These are phyloP conservation scores for Axea sp. DNA, from an alignment of 2,888 invertebrate species.

Conservation along the genomic window DNA sequence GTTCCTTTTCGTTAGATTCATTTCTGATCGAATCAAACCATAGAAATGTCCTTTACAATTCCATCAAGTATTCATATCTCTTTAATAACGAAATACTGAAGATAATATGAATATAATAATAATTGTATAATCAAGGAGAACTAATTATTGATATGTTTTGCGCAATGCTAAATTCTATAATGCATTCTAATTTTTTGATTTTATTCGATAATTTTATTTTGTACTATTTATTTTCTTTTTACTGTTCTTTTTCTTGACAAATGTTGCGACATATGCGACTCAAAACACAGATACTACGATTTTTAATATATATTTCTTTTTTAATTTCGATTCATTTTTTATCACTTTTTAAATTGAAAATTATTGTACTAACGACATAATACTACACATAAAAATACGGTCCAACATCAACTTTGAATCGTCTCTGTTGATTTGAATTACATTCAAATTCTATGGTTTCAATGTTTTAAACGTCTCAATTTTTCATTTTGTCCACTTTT, in stretches of 20 bases:
- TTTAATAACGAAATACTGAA: too few relatives aligned
- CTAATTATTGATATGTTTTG: too few relatives aligned
- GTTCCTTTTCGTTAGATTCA: too few relatives aligned
- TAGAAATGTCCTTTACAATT: too few relatives aligned
- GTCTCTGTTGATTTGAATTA: neutral
- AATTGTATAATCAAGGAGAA: neutral
- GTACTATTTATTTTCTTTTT: slow-evolving; percentile 13
- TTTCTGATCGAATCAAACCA: too few relatives aligned
- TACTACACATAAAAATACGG: too few relatives aligned
- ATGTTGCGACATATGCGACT: neutral
- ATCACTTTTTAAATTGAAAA: neutral
- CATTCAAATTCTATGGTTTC: slow-evolving; percentile 16
- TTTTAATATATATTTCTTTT: slow-evolving; percentile 2
- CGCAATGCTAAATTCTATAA: too few relatives aligned
- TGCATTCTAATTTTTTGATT: neutral
- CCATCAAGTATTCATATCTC: too few relatives aligned
- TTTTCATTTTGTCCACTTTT: slow-evolving; percentile 9
- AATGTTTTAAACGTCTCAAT: slow-evolving; percentile 41
- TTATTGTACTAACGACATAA: too few relatives aligned
- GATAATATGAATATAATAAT: too few relatives aligned
- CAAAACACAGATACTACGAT: slow-evolving; percentile 5
- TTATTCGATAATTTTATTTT: neutral
- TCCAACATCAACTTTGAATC: too few relatives aligned
- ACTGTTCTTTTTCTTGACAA: neutral
- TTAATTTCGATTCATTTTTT: slow-evolving; percentile 2